A percentile compares a stretch with the other conserved stretches of the same genome.
Conservation (phyloP, 2,797 vertebrate genomes). For the Gobionotothen gibberifrons region DNA sequence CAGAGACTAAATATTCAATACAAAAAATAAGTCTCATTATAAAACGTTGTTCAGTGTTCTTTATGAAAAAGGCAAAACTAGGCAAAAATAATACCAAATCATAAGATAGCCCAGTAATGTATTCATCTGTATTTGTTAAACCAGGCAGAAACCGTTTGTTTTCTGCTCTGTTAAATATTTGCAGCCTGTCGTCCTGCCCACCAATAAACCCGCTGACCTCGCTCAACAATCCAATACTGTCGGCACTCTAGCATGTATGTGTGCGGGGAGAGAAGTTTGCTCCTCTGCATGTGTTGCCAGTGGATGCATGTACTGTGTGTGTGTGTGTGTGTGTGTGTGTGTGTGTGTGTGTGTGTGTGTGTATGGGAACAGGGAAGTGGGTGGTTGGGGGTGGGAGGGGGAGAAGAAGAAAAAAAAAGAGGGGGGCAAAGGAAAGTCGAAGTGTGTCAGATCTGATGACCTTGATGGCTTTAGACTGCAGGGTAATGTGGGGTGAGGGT, state of each 20-base stretch:
- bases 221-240: constrained; percentile 72
- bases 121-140: constrained; percentile 24
- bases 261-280: constrained; percentile 28
- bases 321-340: constrained; percentile 5
- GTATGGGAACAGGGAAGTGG: background rate
- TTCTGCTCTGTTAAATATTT: constrained; percentile 41
- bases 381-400: background rate
- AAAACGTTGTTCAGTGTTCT: too few species aligned
- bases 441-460: constrained; percentile 73
- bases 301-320: constrained; percentile 24
- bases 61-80: constrained; percentile 2
- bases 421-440: constrained; percentile 13
- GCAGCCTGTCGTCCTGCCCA: constrained; percentile 63
- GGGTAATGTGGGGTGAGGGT: constrained; percentile 49
- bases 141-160: constrained; percentile 32
- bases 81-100: background rate
- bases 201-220: constrained; percentile 72
- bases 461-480: constrained; percentile 77
- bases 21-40: too few species aligned
- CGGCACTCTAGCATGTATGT: constrained; percentile 48
- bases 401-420: constrained; percentile 20
- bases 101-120: background rate
- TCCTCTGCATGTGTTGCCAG: constrained; percentile 42
- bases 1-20: too few species aligned
- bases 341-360: constrained; percentile 19